Conservation (phyloP, 2,888 invertebrate species). For the Drosophila algonquin region DNA sequence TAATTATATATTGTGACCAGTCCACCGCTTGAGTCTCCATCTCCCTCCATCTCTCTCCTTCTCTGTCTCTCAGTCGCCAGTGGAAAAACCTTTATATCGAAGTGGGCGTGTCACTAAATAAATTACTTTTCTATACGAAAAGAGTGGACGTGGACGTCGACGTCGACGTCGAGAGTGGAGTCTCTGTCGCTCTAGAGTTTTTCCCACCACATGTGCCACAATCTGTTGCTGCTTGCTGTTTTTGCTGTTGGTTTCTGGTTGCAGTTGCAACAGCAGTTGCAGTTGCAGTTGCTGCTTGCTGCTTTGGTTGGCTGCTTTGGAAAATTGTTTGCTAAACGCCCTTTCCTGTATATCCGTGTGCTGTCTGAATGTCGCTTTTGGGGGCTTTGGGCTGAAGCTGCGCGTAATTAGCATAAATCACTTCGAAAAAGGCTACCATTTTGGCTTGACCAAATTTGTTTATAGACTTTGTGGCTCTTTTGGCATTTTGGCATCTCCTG, state of each 20-base stretch:
- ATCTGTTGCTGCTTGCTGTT: constrained; percentile 24
- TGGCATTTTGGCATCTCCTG: constrained; percentile 77
- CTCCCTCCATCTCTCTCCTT: constrained; percentile 11
- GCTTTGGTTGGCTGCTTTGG: constrained; percentile 48
- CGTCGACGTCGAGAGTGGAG: constrained; percentile 4
- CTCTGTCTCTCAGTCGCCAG: constrained; percentile 38
- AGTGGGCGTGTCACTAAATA: constrained; percentile 76
- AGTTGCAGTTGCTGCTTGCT: not conserved
- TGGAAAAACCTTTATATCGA: constrained; percentile 73
- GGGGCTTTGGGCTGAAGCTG: constrained; percentile 53
- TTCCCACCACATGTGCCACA: constrained; percentile 36
- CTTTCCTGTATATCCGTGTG: constrained; percentile 60
- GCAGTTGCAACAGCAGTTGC: not conserved
- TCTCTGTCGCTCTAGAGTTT: constrained; percentile 36
- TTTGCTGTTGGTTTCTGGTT: not conserved
- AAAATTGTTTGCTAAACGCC: constrained; percentile 76
- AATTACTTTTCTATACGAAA: constrained; percentile 75
- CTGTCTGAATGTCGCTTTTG: constrained; percentile 41
- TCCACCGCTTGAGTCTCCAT: constrained; percentile 34
- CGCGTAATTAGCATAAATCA: constrained; percentile 79
- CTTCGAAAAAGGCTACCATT: constrained; percentile 78
- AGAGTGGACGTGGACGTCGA: not conserved
- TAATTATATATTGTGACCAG: constrained; percentile 79
- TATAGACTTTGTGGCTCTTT: constrained; percentile 73
- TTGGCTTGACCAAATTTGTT: constrained; percentile 78